These are phyloP conservation scores for Hyperoplus immaculatus DNA, from an alignment of 2,797 vertebrate genomes.

Conservation along the genomic window DNA sequence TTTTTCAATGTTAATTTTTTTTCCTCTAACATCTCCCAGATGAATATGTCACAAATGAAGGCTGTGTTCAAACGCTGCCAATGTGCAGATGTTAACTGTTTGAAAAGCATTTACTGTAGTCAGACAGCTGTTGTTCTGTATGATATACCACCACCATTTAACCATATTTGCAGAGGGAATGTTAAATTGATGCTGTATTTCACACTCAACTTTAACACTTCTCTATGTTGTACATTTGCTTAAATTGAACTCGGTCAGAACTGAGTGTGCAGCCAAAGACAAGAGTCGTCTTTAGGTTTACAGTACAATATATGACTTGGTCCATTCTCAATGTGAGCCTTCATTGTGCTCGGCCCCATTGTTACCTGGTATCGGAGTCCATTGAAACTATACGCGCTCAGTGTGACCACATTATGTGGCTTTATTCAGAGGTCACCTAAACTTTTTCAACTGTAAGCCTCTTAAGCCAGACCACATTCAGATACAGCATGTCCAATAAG, in stretches of 20 bases:
- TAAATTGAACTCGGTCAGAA: conserved; percentile 13
- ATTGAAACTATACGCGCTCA: conserved; percentile 70
- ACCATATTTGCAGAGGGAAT: background rate
- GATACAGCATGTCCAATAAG: conserved; percentile 84
- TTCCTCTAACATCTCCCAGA: conserved; percentile 12
- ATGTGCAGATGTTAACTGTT: background rate
- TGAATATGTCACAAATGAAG: conserved; percentile 38
- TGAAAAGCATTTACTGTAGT: no score
- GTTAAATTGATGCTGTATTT: background rate
- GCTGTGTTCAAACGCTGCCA: conserved; percentile 19
- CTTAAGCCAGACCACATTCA: conserved; percentile 85
- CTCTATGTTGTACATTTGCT: background rate
- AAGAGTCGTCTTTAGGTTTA: conserved; percentile 28
- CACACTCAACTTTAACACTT: background rate
- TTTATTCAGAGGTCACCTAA: conserved; percentile 86
- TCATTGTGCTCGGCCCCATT: conserved; percentile 63
- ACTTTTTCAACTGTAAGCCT: conserved; percentile 85
- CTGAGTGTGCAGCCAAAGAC: conserved; percentile 7
- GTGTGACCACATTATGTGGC: conserved; percentile 78
- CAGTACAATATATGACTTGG: conserved; percentile 33
- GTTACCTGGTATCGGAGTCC: conserved; percentile 75
- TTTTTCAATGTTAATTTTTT: conserved; percentile 42
- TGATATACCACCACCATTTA: background rate
- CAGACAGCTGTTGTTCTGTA: background rate
- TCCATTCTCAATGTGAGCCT: conserved; percentile 41